Conservation (phyloP, 2,797 vertebrate species). For the Sitta carolinensis region DNA sequence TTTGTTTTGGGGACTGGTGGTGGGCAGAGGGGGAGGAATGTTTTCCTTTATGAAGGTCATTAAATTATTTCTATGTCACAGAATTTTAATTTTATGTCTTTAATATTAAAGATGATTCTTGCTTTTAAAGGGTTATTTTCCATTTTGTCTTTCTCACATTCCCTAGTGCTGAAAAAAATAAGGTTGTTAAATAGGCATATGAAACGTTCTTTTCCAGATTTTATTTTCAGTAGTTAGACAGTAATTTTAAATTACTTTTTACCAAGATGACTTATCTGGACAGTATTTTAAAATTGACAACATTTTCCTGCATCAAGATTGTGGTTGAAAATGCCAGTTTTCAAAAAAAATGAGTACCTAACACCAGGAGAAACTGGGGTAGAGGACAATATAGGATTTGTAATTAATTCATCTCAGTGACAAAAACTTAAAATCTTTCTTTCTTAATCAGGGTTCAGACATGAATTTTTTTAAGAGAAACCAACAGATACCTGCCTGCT, state of each 20-base stretch:
- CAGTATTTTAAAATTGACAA: background rate
- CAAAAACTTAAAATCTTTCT: background rate
- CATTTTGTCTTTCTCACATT: background rate
- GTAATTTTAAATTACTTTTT: background rate
- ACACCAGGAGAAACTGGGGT: background rate
- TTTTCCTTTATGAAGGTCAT: background rate
- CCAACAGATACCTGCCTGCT: background rate
- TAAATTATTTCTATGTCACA: background rate
- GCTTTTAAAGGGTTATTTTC: background rate
- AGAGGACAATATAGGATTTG: background rate
- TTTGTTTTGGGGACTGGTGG: background rate
- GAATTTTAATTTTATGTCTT: background rate
- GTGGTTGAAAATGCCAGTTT: background rate
- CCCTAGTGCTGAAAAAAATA: background rate
- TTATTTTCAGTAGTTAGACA: background rate
- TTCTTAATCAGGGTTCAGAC: background rate
- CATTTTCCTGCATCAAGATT: background rate
- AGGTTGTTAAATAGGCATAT: background rate
- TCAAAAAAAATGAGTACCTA: background rate
- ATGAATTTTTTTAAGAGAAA: background rate
- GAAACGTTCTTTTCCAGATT: background rate
- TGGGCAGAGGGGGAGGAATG: background rate
- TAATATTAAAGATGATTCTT: background rate
- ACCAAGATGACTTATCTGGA: background rate
- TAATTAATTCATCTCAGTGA: background rate